Conservation (phyloP, 2,888 invertebrate species). For the Drosophila aldrichi region DNA sequence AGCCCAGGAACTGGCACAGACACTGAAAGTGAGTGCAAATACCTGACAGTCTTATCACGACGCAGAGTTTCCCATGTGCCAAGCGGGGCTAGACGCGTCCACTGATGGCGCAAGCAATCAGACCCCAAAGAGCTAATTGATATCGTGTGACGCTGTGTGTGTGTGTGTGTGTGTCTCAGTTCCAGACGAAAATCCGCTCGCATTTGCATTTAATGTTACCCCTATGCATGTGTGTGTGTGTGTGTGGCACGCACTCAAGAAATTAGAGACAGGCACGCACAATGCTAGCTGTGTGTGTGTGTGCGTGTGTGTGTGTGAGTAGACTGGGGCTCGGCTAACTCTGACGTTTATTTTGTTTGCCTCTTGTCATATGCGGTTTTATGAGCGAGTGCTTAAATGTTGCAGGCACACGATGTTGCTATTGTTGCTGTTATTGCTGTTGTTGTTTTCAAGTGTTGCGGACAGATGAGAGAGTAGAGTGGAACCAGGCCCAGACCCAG, state of each 20-base stretch:
- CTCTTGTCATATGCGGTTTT: constrained; percentile 51
- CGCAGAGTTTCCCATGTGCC: constrained; percentile 5
- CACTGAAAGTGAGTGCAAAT: neutral
- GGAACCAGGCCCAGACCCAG: constrained; percentile 13
- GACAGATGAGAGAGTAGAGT: constrained; percentile 33
- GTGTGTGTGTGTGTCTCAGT: constrained; percentile 1
- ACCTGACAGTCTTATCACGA: constrained; percentile 3
- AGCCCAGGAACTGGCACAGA: neutral
- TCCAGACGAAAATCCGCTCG: constrained; percentile 12
- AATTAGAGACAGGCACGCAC: constrained; percentile 67
- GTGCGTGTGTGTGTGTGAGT: neutral
- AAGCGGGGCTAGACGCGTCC: constrained; percentile 30
- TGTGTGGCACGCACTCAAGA: constrained; percentile 62
- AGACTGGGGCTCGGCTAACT: constrained; percentile 37
- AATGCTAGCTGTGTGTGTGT: constrained; percentile 17
- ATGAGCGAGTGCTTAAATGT: constrained; percentile 58
- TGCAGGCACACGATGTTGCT: constrained; percentile 36
- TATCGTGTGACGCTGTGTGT: constrained; percentile 38
- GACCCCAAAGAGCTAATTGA: constrained; percentile 68
- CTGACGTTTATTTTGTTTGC: constrained; percentile 54
- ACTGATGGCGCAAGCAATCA: constrained; percentile 57
- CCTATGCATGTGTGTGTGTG: constrained; percentile 22
- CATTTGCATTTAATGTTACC: constrained; percentile 51
- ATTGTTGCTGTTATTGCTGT: constrained; percentile 20
- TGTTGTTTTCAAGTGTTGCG: constrained; percentile 42